phyloP scores from a whole-genome alignment of 1,140 invertebrate genomes.

The Lepidotrigona ventralis region DNA sequence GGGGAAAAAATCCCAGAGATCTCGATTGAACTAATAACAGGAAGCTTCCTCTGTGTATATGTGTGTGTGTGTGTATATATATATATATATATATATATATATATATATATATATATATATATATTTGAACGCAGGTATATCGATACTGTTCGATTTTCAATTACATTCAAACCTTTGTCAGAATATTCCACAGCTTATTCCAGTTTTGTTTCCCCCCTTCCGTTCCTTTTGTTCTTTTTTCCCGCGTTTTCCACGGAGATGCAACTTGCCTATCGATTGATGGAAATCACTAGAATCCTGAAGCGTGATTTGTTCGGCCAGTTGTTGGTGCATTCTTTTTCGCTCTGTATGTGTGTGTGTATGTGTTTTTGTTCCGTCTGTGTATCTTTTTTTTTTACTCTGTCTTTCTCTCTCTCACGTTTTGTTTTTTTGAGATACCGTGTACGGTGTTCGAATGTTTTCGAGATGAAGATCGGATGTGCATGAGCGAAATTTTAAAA shows the following conservation, averaged over 20 bases:
- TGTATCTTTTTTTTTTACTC: not conserved
- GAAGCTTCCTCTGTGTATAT: not conserved
- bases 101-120: too few species aligned
- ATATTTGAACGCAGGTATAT: too few species aligned
- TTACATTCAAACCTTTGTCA: not conserved
- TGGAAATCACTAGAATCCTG: not conserved
- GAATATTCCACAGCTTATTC: not conserved
- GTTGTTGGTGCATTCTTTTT: not conserved
- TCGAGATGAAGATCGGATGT: slow-evolving; percentile 7
- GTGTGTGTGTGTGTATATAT: too few species aligned
- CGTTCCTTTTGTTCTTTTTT: not conserved
- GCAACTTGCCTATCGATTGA: not conserved
- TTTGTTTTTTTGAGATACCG: not conserved
- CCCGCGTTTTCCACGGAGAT: not conserved
- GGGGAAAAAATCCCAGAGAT: not conserved
- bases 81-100: too few species aligned
- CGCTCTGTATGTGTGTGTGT: too few species aligned
- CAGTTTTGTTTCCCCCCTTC: not conserved
- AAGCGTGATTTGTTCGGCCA: slow-evolving; percentile 1
- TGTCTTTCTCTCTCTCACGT: not conserved
- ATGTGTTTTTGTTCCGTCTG: not conserved
- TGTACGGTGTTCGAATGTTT: not conserved
- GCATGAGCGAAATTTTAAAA: slow-evolving; percentile 12
- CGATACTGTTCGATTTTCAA: not conserved
- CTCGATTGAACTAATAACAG: not conserved